These are phyloP conservation scores for Macropis europaea DNA, from an alignment of 2,888 invertebrate genomes.

Conservation along the genomic window DNA sequence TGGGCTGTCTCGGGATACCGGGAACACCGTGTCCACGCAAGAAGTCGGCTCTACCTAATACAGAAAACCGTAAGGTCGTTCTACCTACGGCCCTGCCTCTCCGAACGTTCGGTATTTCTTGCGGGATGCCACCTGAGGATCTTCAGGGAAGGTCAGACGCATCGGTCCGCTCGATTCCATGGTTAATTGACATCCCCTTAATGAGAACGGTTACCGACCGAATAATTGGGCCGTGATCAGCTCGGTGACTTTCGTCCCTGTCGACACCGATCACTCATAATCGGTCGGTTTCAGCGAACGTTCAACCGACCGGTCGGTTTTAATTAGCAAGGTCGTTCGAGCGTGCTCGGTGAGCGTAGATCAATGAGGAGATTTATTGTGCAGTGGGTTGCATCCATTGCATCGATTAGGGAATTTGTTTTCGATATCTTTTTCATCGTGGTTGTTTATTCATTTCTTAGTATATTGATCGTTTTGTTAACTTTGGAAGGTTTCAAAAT, in stretches of 20 bases:
- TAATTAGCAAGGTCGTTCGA: neutral
- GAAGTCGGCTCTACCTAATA: constrained; percentile 76
- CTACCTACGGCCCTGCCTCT: constrained; percentile 51
- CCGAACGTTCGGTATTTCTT: constrained; percentile 57
- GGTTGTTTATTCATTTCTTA: too few species aligned
- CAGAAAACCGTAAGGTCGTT: constrained; percentile 73
- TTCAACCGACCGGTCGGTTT: neutral
- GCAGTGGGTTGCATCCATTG: too few species aligned
- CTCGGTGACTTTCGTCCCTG: neutral
- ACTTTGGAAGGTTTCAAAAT: too few species aligned
- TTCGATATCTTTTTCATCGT: too few species aligned
- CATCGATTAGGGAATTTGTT: too few species aligned
- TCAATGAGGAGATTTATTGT: neutral
- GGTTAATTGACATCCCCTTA: constrained; percentile 45
- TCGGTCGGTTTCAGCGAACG: neutral
- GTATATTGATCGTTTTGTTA: too few species aligned
- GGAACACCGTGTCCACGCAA: constrained; percentile 69
- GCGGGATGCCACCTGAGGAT: constrained; percentile 40
- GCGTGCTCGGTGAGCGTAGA: too few species aligned
- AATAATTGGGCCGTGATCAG: constrained; percentile 37
- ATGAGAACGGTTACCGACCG: constrained; percentile 25
- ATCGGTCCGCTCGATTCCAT: neutral
- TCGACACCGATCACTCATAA: constrained; percentile 5
- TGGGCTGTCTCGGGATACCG: constrained; percentile 62
- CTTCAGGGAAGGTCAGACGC: constrained; percentile 55